Evolutionary conservation across 1,140 invertebrate genomes (phyloP).

Genomic region (Metopolophium dirhodum): DNA sequence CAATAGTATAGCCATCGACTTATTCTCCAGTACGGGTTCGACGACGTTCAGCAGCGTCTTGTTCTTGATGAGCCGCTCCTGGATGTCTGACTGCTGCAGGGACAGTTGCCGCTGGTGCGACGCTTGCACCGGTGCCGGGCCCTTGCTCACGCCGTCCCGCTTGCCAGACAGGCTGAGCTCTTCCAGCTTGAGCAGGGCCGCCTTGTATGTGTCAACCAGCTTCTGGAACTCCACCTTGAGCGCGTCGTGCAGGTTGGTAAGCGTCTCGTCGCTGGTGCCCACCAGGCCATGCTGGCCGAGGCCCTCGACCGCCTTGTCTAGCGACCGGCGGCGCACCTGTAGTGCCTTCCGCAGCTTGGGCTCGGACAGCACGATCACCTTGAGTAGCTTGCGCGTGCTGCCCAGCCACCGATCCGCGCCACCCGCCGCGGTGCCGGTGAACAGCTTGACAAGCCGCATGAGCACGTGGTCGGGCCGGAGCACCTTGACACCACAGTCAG

Average conservation of each 20-base stretch:
- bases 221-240: conserved; percentile 75
- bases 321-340: conserved; percentile 70
- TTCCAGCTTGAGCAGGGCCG: conserved; percentile 85
- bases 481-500: conserved; percentile 62
- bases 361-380: conserved; percentile 64
- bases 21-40: conserved; percentile 70
- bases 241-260: conserved; percentile 69
- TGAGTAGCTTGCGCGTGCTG: conserved; percentile 68
- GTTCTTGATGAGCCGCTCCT: conserved; percentile 89
- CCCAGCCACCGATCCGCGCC: conserved; percentile 64
- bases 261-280: conserved; percentile 67
- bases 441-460: conserved; percentile 80
- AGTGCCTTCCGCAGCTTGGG: conserved; percentile 69
- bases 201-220: conserved; percentile 85
- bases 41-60: conserved; percentile 86
- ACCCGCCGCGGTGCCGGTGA: conserved; percentile 67
- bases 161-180: conserved; percentile 71
- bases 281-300: conserved; percentile 88
- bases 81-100: conserved; percentile 79
- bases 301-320: conserved; percentile 85
- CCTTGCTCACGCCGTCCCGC: conserved; percentile 67
- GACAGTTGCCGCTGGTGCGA: conserved; percentile 89
- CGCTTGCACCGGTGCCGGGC: conserved; percentile 82
- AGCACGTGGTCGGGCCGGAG: conserved; percentile 78
- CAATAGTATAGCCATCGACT: conserved; percentile 67